These are phyloP conservation scores for Adelges cooleyi DNA, from an alignment of 1,140 invertebrate species.

Conservation along the genomic window DNA sequence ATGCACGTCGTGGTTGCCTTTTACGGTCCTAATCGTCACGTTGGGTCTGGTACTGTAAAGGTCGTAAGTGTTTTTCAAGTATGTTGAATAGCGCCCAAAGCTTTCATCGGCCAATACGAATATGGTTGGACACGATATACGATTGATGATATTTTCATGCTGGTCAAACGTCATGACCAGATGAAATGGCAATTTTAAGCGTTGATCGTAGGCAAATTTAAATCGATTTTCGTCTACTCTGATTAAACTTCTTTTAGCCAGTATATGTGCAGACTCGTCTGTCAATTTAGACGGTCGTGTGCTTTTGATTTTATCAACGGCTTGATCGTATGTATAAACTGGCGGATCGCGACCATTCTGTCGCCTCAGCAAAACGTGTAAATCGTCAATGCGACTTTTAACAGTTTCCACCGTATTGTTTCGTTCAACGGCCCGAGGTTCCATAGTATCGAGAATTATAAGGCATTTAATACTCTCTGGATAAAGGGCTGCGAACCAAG, in stretches of 20 bases:
- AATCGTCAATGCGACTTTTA: conserved; percentile 34
- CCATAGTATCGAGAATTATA: conserved; percentile 52
- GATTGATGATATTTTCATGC: conserved; percentile 27
- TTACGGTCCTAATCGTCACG: conserved; percentile 38
- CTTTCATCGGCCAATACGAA: conserved; percentile 35
- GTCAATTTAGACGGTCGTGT: conserved; percentile 46
- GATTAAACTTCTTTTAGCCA: conserved; percentile 58
- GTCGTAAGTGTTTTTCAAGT: conserved; percentile 34
- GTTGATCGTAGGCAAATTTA: conserved; percentile 37
- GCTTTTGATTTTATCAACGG: conserved; percentile 55
- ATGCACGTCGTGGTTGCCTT: conserved; percentile 54
- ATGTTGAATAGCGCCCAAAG: conserved; percentile 14
- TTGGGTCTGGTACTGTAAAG: conserved; percentile 10
- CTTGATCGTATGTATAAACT: conserved; percentile 42
- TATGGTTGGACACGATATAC: conserved; percentile 34
- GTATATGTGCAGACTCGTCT: conserved; percentile 48
- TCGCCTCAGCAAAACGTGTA: conserved; percentile 30
- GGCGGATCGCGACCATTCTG: conserved; percentile 32
- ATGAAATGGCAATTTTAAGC: conserved; percentile 33
- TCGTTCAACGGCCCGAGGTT: not conserved
- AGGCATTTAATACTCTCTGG: conserved; percentile 58
- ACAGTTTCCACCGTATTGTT: conserved; percentile 31
- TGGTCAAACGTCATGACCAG: conserved; percentile 33
- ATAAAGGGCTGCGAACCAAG: conserved; percentile 62
- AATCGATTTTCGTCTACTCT: conserved; percentile 32